phyloP scores from a whole-genome alignment of 1,140 invertebrate species.

The Atta cephalotes region DNA sequence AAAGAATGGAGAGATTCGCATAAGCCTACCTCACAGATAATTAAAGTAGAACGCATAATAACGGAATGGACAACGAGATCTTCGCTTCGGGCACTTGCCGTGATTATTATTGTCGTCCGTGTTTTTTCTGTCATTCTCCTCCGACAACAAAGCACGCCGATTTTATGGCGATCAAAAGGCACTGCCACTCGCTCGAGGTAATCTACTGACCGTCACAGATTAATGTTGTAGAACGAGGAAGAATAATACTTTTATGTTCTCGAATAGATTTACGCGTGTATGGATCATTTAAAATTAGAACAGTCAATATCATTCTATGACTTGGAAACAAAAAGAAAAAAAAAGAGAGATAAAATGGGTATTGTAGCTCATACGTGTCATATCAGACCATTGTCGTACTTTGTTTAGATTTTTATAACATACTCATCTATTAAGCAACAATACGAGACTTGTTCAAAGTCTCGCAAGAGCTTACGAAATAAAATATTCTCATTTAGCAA shows the following conservation, averaged over 20 bases:
- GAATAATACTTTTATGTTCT: neutral
- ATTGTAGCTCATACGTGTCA: neutral
- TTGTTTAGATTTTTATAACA: neutral
- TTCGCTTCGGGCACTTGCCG: slow-evolving; percentile 56
- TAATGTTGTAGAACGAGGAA: slow-evolving; percentile 14
- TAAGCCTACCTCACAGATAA: slow-evolving; percentile 38
- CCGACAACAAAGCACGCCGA: slow-evolving; percentile 54
- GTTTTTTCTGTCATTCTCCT: slow-evolving; percentile 44
- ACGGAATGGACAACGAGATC: slow-evolving; percentile 68
- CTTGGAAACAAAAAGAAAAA: neutral
- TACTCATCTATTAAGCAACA: neutral
- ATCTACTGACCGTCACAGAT: slow-evolving; percentile 12
- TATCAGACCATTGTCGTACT: neutral
- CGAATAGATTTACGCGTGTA: slow-evolving; percentile 34
- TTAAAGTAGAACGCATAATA: slow-evolving; percentile 75
- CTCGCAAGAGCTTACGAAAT: slow-evolving; percentile 33
- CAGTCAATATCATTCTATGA: slow-evolving; percentile 7
- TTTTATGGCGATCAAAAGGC: slow-evolving; percentile 46
- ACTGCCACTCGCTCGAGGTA: slow-evolving; percentile 24
- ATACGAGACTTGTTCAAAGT: neutral
- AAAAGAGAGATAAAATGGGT: neutral
- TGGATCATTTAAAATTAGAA: slow-evolving; percentile 44
- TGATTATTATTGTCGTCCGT: slow-evolving; percentile 57
- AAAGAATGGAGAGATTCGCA: slow-evolving; percentile 38
- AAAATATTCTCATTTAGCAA: slow-evolving; percentile 50